Percentiles rank a stretch among this genome's conserved stretches.
Conservation (phyloP, 1,140 invertebrate species). For the Argopecten irradians region DNA sequence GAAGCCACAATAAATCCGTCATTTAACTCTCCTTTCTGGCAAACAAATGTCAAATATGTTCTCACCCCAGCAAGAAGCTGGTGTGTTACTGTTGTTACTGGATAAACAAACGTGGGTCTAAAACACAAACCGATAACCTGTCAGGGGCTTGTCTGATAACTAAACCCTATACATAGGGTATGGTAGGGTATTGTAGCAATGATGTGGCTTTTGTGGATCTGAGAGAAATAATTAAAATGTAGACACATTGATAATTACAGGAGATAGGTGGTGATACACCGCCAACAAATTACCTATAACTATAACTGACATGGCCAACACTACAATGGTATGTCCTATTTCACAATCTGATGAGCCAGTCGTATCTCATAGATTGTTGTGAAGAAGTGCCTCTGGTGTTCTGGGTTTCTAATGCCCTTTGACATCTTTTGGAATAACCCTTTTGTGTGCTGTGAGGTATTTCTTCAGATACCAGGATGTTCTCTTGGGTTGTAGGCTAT, state of each 20-base stretch:
- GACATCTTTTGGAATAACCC: neutral
- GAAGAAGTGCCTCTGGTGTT: neutral
- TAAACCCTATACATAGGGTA: neutral
- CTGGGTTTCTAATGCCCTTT: neutral
- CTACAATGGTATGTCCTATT: neutral
- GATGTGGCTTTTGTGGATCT: neutral
- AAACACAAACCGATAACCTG: slow-evolving; percentile 16
- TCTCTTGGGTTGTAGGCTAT: neutral
- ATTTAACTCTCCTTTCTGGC: slow-evolving; percentile 21
- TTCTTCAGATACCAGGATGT: neutral
- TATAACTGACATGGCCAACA: neutral
- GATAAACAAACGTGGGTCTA: neutral
- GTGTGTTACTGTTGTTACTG: neutral
- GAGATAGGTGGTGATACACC: neutral
- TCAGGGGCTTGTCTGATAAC: neutral
- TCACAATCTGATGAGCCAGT: neutral
- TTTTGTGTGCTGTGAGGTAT: neutral
- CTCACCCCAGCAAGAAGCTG: neutral
- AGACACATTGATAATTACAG: neutral
- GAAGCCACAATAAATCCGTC: slow-evolving; percentile 21
- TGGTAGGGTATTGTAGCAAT: no score
- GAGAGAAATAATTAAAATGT: neutral
- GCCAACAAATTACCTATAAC: neutral
- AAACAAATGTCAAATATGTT: slow-evolving; percentile 23
- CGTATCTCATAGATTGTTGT: neutral